Evolutionary conservation across 2,797 vertebrate species (phyloP), one percentile per base, ranked within the genome.

Genomic region (Siniperca obscura): DNA sequence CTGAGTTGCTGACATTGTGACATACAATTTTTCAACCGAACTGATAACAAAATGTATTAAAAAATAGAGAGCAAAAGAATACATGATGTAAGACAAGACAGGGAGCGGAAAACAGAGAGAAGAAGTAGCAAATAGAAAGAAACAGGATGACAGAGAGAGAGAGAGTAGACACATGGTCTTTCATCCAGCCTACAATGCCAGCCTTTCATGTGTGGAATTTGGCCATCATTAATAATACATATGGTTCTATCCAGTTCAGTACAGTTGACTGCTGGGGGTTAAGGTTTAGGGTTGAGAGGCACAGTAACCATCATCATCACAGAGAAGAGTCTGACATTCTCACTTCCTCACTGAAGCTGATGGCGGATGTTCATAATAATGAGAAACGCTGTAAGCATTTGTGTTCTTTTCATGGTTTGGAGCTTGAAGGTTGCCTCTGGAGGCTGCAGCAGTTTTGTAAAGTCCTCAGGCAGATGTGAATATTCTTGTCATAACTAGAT

Each of bases 151-250:
- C 36, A 65, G 72, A 62, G 64, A 73, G 52, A 78, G 57, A 73
- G 52, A 80, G 78, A 74, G 53, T 1, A 69, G 87, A 94, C 90
- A 94, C 90, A 85, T 81, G 38, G 82, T 76, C 94, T 95, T 95
- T 96, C 83, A 94, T 87, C 53, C 80, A 22, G 74, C 56, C 89
- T 86, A 96, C 95, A 96, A 96, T 93, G 90, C 81, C 42, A 21
- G 85, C 80, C 92, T 95, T 95, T 96, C 94, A 95, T 91, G 82
- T 72, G 91, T 88, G 93, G 94, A 95, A 95, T 96, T 93, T 93
- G 89, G 76, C 87, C 85, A 59, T 87, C 93, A 95, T 96, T 95
- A 96, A 95, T 95, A 94, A 94, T 93, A 92, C 93, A 94, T 94
- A 92, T 86, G 85, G 69, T 61, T 79, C 88, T 70, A 72, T 80